Conservation (phyloP, 2,797 vertebrate species). For the Epinephelus coioides region DNA sequence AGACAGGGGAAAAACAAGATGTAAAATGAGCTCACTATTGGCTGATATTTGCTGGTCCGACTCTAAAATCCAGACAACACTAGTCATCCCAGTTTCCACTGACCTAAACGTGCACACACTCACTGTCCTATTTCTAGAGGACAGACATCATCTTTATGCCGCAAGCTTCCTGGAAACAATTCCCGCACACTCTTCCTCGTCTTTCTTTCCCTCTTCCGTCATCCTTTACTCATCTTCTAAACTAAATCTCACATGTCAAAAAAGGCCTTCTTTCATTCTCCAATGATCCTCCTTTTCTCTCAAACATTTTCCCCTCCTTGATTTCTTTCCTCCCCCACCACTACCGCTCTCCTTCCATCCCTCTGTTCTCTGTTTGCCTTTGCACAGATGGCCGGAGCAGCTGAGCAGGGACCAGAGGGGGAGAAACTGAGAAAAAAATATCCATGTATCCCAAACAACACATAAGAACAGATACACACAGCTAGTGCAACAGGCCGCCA, state of each 20-base stretch:
- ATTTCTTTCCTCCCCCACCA: constrained; percentile 45
- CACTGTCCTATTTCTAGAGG: constrained; percentile 66
- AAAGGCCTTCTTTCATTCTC: constrained; percentile 61
- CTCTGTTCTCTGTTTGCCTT: constrained; percentile 83
- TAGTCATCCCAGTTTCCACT: constrained; percentile 78
- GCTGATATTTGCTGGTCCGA: constrained; percentile 56
- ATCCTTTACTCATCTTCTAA: constrained; percentile 59
- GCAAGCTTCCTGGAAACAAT: constrained; percentile 66
- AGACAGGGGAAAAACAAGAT: constrained; percentile 54
- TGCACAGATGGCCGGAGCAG: constrained; percentile 87
- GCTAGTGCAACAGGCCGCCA: constrained; percentile 55
- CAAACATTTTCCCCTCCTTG: constrained; percentile 22
- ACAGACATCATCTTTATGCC: constrained; percentile 70
- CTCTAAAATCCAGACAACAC: constrained; percentile 72
- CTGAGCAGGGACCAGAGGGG: constrained; percentile 83
- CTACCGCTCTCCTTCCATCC: constrained; percentile 57
- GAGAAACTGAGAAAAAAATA: constrained; percentile 32
- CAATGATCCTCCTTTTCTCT: constrained; percentile 56
- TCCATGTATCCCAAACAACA: constrained; percentile 48
- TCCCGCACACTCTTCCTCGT: constrained; percentile 28
- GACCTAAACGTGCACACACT: constrained; percentile 65
- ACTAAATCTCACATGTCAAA: constrained; percentile 49
- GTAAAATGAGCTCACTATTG: constrained; percentile 75
- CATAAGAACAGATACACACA: constrained; percentile 40
- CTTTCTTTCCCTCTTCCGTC: constrained; percentile 54